These are phyloP conservation scores for Fistularia commersonii DNA, from an alignment of 2,797 vertebrate species.

Conservation along the genomic window DNA sequence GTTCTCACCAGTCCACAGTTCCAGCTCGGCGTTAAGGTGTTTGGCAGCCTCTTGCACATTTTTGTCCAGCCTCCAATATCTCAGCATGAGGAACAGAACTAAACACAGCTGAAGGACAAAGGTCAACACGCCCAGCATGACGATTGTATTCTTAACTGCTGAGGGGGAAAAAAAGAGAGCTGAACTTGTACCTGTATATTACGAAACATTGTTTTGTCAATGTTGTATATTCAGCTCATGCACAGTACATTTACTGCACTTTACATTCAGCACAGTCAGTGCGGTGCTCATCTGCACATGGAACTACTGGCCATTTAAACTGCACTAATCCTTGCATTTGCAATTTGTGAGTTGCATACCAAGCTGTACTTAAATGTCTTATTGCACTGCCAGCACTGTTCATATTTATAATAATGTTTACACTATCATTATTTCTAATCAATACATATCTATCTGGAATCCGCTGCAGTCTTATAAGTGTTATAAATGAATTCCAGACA, in stretches of 20 bases:
- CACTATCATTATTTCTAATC: too few relatives aligned
- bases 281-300: too few relatives aligned
- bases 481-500: constrained; percentile 17
- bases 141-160: constrained; percentile 40
- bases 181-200: background rate
- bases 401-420: too few relatives aligned
- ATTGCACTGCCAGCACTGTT: too few relatives aligned
- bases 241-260: too few relatives aligned
- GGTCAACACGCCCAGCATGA: constrained; percentile 56
- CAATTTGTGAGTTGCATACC: too few relatives aligned
- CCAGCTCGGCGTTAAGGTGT: constrained; percentile 9
- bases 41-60: constrained; percentile 32
- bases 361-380: too few relatives aligned
- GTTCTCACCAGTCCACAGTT: constrained; percentile 39
- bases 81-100: constrained; percentile 52
- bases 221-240: too few relatives aligned
- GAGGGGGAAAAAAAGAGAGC: constrained; percentile 10
- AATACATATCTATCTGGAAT: constrained; percentile 9
- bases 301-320: too few relatives aligned
- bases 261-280: too few relatives aligned
- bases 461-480: constrained; percentile 22
- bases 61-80: constrained; percentile 50
- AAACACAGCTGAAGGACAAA: constrained; percentile 70
- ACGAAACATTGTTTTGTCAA: too few relatives aligned
- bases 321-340: constrained; percentile 20